Conservation (phyloP, 2,888 invertebrate genomes). For the Syritta pipiens region DNA sequence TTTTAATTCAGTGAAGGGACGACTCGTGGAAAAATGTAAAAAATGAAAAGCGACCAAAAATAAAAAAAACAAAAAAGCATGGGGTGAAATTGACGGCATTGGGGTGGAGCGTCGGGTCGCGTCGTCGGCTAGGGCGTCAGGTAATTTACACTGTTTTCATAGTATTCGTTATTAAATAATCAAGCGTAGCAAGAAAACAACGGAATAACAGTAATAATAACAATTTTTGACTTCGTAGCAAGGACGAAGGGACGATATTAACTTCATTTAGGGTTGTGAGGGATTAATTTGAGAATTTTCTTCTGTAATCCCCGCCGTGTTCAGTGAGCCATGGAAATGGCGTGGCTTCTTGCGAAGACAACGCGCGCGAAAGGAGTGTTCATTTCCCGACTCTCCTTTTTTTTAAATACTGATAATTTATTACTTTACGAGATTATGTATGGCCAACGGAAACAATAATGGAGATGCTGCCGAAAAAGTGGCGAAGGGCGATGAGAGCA, state of each 20-base stretch:
- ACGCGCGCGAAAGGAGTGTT: slow-evolving; percentile 54
- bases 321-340: slow-evolving; percentile 39
- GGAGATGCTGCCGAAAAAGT: slow-evolving; percentile 19
- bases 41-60: not conserved
- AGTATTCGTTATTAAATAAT: slow-evolving; percentile 66
- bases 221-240: slow-evolving; percentile 45
- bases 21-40: not conserved
- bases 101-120: not conserved
- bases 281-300: slow-evolving; percentile 63
- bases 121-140: slow-evolving; percentile 30
- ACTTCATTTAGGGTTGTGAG: slow-evolving; percentile 49
- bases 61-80: slow-evolving; percentile 1
- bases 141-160: slow-evolving; percentile 65
- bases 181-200: slow-evolving; percentile 63
- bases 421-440: slow-evolving; percentile 58
- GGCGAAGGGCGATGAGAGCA: not conserved
- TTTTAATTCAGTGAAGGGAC: not conserved
- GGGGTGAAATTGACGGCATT: not conserved
- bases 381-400: slow-evolving; percentile 23
- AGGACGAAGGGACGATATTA: slow-evolving; percentile 33
- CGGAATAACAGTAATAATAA: slow-evolving; percentile 60
- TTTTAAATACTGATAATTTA: slow-evolving; percentile 63
- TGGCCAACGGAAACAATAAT: slow-evolving; percentile 48
- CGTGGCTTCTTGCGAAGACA: slow-evolving; percentile 14
- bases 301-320: slow-evolving; percentile 43